These are phyloP conservation scores for Varanus salvator DNA, from an alignment of 2,113 vertebrate genomes.

Conservation along the genomic window DNA sequence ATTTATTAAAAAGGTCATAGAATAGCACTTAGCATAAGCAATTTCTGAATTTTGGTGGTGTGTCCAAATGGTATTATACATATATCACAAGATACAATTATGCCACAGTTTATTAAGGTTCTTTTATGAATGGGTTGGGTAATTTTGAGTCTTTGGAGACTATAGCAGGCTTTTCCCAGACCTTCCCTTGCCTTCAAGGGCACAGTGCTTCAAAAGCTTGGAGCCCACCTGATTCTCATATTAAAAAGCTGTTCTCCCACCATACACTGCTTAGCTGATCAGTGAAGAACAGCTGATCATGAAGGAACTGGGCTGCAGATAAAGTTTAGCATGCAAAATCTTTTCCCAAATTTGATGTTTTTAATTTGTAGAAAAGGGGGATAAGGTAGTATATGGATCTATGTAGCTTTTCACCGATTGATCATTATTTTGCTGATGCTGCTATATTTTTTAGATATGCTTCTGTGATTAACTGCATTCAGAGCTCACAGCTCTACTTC, in stretches of 20 bases:
- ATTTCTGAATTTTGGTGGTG: not conserved
- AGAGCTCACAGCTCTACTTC: not conserved
- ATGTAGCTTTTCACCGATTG: not conserved
- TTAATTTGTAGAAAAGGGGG: not conserved
- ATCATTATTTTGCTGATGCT: too few relatives aligned
- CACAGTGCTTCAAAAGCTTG: not conserved
- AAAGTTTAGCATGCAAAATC: not conserved
- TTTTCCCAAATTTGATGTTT: not conserved
- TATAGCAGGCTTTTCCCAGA: not conserved
- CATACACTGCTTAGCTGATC: not conserved
- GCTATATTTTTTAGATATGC: not conserved
- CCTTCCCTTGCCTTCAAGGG: not conserved
- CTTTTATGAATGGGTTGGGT: not conserved
- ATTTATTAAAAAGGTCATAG: not conserved
- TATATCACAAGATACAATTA: not conserved
- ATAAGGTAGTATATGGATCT: not conserved
- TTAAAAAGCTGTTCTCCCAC: not conserved
- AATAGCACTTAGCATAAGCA: not conserved
- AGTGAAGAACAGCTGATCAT: too few relatives aligned
- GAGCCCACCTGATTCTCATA: not conserved
- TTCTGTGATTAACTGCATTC: not conserved
- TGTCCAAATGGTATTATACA: not conserved
- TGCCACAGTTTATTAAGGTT: not conserved
- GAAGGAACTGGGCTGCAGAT: too few relatives aligned
- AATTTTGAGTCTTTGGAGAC: too few relatives aligned